Evolutionary conservation across 2,888 invertebrate genomes (phyloP).

Genomic region (Portevinia maculata): DNA sequence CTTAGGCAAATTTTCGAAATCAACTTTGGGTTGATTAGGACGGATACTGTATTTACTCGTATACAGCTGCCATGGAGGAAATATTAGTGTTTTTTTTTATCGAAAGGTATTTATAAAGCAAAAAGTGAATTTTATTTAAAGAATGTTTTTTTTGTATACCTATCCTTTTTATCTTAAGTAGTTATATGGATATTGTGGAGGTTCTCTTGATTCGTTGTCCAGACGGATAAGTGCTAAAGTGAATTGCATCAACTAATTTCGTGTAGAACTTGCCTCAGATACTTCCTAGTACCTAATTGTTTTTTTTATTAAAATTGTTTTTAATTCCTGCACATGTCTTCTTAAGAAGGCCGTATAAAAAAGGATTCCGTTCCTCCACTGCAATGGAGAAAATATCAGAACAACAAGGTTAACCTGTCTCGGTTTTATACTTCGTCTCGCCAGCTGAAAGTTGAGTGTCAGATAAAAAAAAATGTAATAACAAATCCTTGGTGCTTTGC

Average conservation of each 20-base stretch:
- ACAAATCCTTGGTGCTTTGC: conserved; percentile 34
- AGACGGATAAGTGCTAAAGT: too few species aligned
- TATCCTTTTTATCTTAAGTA: neutral
- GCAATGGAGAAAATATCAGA: conserved; percentile 10
- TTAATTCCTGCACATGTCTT: neutral
- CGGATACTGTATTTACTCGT: neutral
- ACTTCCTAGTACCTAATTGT: conserved; percentile 12
- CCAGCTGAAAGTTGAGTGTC: conserved; percentile 47
- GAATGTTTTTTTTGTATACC: neutral
- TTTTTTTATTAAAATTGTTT: too few species aligned
- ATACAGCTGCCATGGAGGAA: conserved; percentile 63
- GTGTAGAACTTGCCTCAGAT: conserved; percentile 27
- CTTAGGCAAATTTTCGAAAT: conserved; percentile 27
- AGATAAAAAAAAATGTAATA: conserved; percentile 23
- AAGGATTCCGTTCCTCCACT: neutral
- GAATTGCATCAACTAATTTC: too few species aligned
- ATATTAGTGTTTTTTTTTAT: conserved; percentile 57
- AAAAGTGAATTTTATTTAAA: neutral
- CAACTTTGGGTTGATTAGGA: conserved; percentile 51
- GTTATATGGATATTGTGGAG: neutral
- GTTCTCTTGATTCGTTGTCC: neutral
- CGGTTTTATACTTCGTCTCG: conserved; percentile 5
- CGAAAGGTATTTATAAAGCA: conserved; percentile 61
- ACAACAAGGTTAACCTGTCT: conserved; percentile 68
- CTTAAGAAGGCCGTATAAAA: neutral